Percentiles rank a stretch among this genome's conserved stretches.
Evolutionary conservation across 2,888 invertebrate genomes (phyloP).

Genomic region (Hydraecia micacea): DNA sequence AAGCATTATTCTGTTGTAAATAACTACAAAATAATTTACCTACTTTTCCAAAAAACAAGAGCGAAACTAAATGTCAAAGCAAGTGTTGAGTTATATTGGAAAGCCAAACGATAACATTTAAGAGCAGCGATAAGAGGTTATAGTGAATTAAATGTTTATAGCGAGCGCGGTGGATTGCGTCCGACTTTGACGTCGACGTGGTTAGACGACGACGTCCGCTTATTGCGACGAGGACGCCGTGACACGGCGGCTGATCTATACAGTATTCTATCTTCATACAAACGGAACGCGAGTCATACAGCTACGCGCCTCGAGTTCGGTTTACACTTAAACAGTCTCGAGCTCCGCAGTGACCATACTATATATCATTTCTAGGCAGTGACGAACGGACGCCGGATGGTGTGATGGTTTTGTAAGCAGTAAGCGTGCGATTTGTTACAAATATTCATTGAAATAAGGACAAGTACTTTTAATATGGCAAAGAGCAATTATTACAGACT

Average conservation of each 20-base stretch:
- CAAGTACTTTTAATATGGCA: too few relatives aligned
- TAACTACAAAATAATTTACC: neutral
- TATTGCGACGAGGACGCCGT: neutral
- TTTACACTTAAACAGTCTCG: too few relatives aligned
- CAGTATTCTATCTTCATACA: too few relatives aligned
- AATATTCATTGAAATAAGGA: too few relatives aligned
- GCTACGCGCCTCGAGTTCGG: too few relatives aligned
- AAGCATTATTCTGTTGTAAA: slow-evolving; percentile 1
- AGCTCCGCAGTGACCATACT: too few relatives aligned
- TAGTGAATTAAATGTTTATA: slow-evolving; percentile 49
- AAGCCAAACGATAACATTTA: slow-evolving; percentile 28
- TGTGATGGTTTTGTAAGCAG: too few relatives aligned
- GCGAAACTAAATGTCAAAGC: neutral
- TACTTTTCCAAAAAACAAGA: neutral
- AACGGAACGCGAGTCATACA: too few relatives aligned
- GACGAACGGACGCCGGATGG: too few relatives aligned
- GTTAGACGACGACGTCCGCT: neutral
- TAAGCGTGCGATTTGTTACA: too few relatives aligned
- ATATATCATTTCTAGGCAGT: too few relatives aligned
- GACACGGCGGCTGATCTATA: neutral
- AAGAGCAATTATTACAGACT: too few relatives aligned
- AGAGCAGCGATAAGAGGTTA: slow-evolving; percentile 49
- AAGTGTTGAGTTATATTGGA: slow-evolving; percentile 33
- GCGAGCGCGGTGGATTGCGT: slow-evolving; percentile 23
- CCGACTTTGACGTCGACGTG: neutral